Percentiles rank a stretch among this genome's conserved stretches.
These are phyloP conservation scores for Drosophila biarmipes DNA, from an alignment of 1,140 invertebrate species.

Conservation along the genomic window DNA sequence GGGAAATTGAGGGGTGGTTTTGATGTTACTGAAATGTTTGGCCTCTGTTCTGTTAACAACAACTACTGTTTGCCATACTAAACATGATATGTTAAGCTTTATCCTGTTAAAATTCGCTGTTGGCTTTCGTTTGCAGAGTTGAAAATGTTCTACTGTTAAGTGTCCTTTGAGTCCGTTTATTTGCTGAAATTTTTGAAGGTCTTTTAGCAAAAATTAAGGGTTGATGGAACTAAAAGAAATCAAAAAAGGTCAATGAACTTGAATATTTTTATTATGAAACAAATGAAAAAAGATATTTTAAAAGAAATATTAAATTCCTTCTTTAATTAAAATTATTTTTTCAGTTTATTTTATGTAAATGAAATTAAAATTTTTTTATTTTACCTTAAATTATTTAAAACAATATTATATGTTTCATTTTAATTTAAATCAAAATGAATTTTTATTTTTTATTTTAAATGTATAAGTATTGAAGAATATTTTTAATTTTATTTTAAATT, in stretches of 20 bases:
- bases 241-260: constrained; percentile 3
- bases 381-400: too few relatives aligned
- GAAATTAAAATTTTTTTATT: too few relatives aligned
- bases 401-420: too few relatives aligned
- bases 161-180: not conserved
- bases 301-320: too few relatives aligned
- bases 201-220: not conserved
- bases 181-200: not conserved
- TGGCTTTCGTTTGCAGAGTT: not conserved
- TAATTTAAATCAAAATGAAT: too few relatives aligned
- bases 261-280: not conserved
- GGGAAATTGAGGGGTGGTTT: constrained; percentile 44
- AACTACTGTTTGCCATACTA: not conserved
- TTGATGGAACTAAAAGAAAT: not conserved
- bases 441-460: too few relatives aligned
- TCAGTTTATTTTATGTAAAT: too few relatives aligned
- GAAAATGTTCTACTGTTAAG: not conserved
- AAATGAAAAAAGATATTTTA: too few relatives aligned
- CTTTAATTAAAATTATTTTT: too few relatives aligned
- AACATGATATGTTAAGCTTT: not conserved
- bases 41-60: constrained; percentile 4
- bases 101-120: not conserved
- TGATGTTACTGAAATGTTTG: constrained; percentile 18
- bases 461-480: not conserved
- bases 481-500: not conserved